Conservation (phyloP, 2,113 vertebrate genomes). For the Ammodytes marinus region DNA sequence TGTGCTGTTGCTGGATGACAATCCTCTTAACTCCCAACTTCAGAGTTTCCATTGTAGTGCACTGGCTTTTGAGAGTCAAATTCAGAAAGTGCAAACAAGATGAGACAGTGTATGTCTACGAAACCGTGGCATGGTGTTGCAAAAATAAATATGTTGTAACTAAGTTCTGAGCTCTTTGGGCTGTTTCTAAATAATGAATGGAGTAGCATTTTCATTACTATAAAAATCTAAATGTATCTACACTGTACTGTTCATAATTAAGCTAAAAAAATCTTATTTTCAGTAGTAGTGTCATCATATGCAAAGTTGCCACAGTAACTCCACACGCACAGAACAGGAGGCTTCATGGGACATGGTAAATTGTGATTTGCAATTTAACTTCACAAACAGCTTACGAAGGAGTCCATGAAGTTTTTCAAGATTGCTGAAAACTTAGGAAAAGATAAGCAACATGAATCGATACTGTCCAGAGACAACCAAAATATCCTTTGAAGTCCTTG, state of each 20-base stretch:
- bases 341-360: not conserved
- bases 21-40: slow-evolving; percentile 63
- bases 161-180: slow-evolving; percentile 31
- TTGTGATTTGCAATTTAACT: slow-evolving; percentile 18
- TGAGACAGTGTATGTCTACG: slow-evolving; percentile 12
- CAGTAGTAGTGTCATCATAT: slow-evolving; percentile 3
- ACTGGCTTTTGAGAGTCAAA: slow-evolving; percentile 34
- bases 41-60: slow-evolving; percentile 52
- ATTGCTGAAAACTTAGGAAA: slow-evolving; percentile 38
- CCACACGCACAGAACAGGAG: slow-evolving; percentile 29
- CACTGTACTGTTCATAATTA: slow-evolving; percentile 1
- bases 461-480: slow-evolving; percentile 63
- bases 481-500: slow-evolving; percentile 70
- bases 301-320: slow-evolving; percentile 23
- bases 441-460: slow-evolving; percentile 50
- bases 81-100: slow-evolving; percentile 45
- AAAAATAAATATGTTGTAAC: slow-evolving; percentile 57
- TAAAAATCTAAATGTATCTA: slow-evolving; percentile 27
- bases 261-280: slow-evolving; percentile 8
- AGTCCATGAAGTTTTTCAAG: slow-evolving; percentile 49
- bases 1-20: slow-evolving; percentile 54
- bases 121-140: slow-evolving; percentile 25
- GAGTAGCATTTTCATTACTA: slow-evolving; percentile 19
- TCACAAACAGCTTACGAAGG: slow-evolving; percentile 34
- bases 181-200: slow-evolving; percentile 34